Conservation (phyloP, 2,888 invertebrate genomes). For the Hylaea fasciaria region DNA sequence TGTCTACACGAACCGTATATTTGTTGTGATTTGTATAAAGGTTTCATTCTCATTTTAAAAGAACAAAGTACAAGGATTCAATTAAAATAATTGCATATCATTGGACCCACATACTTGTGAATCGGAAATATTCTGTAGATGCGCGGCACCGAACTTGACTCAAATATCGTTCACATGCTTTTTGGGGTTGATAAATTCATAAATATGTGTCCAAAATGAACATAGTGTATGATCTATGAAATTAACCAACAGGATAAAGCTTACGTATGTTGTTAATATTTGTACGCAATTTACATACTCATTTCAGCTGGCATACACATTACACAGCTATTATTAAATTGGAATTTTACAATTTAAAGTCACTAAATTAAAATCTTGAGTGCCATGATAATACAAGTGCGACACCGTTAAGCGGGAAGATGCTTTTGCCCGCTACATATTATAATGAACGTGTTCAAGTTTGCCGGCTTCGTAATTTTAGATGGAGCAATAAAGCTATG, state of each 20-base stretch:
- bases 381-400: too few species aligned
- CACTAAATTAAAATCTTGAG: too few species aligned
- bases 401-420: slow-evolving; percentile 1
- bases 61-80: slow-evolving; percentile 45
- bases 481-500: slow-evolving; percentile 40
- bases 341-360: too few species aligned
- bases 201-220: slow-evolving; percentile 28
- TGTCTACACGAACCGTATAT: too few species aligned
- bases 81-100: slow-evolving; percentile 63
- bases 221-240: too few species aligned
- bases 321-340: too few species aligned
- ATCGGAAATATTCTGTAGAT: slow-evolving; percentile 60
- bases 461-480: slow-evolving; percentile 28
- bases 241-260: slow-evolving; percentile 19
- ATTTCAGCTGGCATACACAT: not conserved
- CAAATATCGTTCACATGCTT: slow-evolving; percentile 40
- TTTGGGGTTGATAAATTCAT: slow-evolving; percentile 26
- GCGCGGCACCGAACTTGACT: slow-evolving; percentile 52
- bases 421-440: slow-evolving; percentile 16
- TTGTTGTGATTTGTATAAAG: too few species aligned
- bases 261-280: slow-evolving; percentile 11
- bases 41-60: slow-evolving; percentile 29
- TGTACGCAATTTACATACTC: slow-evolving; percentile 11
- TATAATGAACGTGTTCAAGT: slow-evolving; percentile 29
- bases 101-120: slow-evolving; percentile 51